A percentile compares a stretch with the other conserved stretches of the same genome.
Evolutionary conservation across 2,888 invertebrate species (phyloP).

Genomic region (Patella caerulea): DNA sequence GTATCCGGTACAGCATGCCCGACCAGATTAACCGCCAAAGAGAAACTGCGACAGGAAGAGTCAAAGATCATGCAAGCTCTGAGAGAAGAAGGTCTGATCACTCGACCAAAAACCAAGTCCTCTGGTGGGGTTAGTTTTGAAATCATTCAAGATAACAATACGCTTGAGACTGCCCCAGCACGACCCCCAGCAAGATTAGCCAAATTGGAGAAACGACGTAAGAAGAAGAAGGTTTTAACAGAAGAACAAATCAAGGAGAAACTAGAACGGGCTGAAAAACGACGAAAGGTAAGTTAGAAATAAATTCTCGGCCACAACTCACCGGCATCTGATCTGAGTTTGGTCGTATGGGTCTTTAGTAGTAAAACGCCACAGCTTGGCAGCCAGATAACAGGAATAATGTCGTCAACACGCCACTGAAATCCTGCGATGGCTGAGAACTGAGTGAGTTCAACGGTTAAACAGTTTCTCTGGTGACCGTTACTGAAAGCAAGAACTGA

Average conservation of each 20-base stretch:
- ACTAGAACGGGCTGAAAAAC: conserved; percentile 60
- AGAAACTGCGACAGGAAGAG: conserved; percentile 67
- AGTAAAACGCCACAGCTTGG: no score
- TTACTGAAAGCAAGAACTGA: no score
- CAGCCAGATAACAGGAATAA: no score
- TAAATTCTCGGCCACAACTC: no score
- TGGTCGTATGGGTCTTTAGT: no score
- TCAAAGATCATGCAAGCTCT: conserved; percentile 66
- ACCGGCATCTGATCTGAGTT: no score
- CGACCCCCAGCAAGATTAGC: conserved; percentile 61
- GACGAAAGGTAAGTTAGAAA: conserved; percentile 57
- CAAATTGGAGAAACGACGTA: conserved; percentile 60
- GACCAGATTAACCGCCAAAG: conserved; percentile 67
- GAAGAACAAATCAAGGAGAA: conserved; percentile 66
- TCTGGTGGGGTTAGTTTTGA: conserved; percentile 68
- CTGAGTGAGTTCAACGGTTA: no score
- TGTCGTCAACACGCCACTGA: no score
- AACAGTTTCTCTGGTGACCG: no score
- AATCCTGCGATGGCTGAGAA: no score
- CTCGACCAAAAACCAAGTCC: conserved; percentile 64
- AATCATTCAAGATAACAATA: conserved; percentile 43
- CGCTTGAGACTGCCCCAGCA: conserved; percentile 33
- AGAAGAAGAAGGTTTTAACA: conserved; percentile 57
- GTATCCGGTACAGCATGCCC: conserved; percentile 66
- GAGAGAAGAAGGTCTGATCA: conserved; percentile 70